phyloP scores from a whole-genome alignment of 2,113 vertebrate genomes.

The Takifugu bimaculatus region DNA sequence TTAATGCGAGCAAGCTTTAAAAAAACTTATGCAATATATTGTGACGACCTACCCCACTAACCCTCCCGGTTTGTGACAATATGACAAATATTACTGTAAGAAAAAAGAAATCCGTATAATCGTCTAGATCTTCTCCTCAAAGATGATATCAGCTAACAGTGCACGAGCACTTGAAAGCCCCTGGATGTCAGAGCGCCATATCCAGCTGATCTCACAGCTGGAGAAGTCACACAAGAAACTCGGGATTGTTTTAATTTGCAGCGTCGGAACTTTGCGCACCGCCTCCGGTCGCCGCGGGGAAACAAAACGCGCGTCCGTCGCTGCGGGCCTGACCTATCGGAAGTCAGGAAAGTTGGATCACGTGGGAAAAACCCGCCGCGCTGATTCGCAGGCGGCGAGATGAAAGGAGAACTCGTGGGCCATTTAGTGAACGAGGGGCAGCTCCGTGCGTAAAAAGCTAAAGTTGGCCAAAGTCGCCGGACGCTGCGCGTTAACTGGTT shows the following conservation, averaged over 20 bases:
- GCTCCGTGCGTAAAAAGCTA: slow-evolving; percentile 45
- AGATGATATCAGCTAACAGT: no score
- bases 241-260: background rate
- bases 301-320: slow-evolving; percentile 14
- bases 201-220: background rate
- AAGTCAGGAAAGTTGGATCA: slow-evolving; percentile 45
- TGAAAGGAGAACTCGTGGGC: slow-evolving; percentile 57
- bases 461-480: slow-evolving; percentile 19
- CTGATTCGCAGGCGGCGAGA: slow-evolving; percentile 70
- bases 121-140: no score
- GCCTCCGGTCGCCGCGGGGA: slow-evolving; percentile 5
- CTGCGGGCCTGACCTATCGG: slow-evolving; percentile 63
- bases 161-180: no score
- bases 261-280: background rate
- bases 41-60: no score
- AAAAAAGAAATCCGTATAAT: no score
- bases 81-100: no score
- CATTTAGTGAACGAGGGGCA: slow-evolving; percentile 43
- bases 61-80: no score
- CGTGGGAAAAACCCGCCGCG: slow-evolving; percentile 28
- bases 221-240: background rate
- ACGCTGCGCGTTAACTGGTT: slow-evolving; percentile 2
- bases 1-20: no score
- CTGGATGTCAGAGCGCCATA: no score
- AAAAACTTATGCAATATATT: no score